Base-by-base conservation (phyloP, 2,888 invertebrate genomes). In the Tetragonisca angustula region DNA sequence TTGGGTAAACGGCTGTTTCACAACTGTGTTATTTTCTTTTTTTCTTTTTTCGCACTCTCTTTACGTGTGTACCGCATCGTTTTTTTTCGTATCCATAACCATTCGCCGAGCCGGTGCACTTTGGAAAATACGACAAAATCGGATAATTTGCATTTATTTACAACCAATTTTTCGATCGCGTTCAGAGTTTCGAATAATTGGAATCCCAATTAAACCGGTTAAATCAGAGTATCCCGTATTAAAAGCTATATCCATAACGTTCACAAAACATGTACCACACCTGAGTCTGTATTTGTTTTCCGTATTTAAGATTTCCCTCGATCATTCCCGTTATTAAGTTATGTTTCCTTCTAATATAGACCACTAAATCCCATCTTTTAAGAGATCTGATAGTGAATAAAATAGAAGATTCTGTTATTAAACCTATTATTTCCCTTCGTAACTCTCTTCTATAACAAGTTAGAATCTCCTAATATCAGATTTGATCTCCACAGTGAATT, bases 131-230 rank as follows among this genome's bases (percentile, higher is more conserved):
- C 72, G 32, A 70, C 50, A 50, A 72, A 61, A 9, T 6, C 43
- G 4, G 5, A 49, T 43, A 27, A 61, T n/a, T 61, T 15, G 24
- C 27, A 9, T 72, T 70, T 43, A 56, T 43, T 72, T 70, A 17
- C 17, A 56, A 17, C n/a, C 56, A 17, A 6, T 54, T 36, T 70
- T 70, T 54, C 21, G 15, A 54, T 61, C 11, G 36, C 9, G 43
- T 61, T 21, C 27, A 49, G 21, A 19, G 21, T 61, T 59, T 21
- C 36, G 36, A 4, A 11, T 43, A 72, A 72, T 49, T 24, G 49
- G 6, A 21, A 72, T 72, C 24, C 24, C 59, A 72, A 61, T 72
- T 49, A 32, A 62, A 62, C 32, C 64, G 21, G 21, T 36, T 21
- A n/a, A 65, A 36, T 65, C 13, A n/a, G 36, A 65, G 2, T n/a